phyloP scores from a whole-genome alignment of 2,113 vertebrate species.

The Myotis yumanensis region DNA sequence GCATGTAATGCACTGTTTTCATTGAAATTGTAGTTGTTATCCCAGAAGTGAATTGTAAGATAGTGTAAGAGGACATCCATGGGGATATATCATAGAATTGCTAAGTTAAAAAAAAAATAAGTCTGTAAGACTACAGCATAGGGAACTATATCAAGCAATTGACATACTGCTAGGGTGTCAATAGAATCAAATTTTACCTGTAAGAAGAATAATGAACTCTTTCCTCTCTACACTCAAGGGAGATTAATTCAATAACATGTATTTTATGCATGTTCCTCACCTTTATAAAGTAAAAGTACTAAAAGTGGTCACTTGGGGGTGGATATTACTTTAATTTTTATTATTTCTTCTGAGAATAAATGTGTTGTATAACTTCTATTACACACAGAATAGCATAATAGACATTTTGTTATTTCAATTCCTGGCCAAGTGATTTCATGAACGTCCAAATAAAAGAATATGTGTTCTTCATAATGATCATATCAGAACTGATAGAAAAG shows the following conservation, averaged over 20 bases:
- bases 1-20: neutral
- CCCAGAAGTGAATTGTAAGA: neutral
- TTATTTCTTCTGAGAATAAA: slow-evolving; percentile 34
- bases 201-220: slow-evolving; percentile 53
- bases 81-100: neutral
- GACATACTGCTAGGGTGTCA: neutral
- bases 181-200: slow-evolving; percentile 57
- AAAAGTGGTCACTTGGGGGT: slow-evolving; percentile 41
- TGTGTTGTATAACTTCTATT: slow-evolving; percentile 13
- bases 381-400: neutral
- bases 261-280: slow-evolving; percentile 40
- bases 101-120: neutral
- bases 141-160: slow-evolving; percentile 10
- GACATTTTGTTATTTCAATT: slow-evolving; percentile 38
- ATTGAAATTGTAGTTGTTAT: slow-evolving; percentile 11
- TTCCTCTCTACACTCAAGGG: neutral
- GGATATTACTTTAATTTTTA: slow-evolving; percentile 34
- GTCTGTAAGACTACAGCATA: neutral
- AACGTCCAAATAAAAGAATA: slow-evolving; percentile 40
- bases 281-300: slow-evolving; percentile 42
- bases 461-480: neutral
- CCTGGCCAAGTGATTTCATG: neutral
- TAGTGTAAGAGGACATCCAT: neutral
- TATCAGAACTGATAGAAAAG: slow-evolving; percentile 13
- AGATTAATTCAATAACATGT: slow-evolving; percentile 56